These are phyloP conservation scores for Drosophila borborema DNA, from an alignment of 2,888 invertebrate species.

Conservation along the genomic window DNA sequence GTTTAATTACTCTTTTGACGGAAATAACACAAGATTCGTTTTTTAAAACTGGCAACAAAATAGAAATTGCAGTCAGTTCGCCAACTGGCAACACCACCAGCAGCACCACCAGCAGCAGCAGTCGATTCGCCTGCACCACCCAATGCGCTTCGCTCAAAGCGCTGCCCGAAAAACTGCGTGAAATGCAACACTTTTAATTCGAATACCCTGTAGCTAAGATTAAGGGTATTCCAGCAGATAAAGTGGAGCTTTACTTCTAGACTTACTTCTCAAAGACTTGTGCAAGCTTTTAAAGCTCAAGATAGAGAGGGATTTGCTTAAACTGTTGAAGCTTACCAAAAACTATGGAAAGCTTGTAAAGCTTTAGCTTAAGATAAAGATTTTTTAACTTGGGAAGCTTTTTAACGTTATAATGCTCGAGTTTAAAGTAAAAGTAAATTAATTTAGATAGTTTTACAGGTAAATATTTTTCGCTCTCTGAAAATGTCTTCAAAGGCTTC, in stretches of 20 bases:
- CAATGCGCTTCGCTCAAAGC: not conserved
- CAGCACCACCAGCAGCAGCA: not conserved
- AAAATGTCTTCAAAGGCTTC: too few relatives aligned
- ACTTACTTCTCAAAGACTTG: too few relatives aligned
- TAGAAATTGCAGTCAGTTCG: constrained; percentile 43
- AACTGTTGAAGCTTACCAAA: not conserved
- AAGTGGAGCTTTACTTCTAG: not conserved
- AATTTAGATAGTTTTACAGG: too few relatives aligned
- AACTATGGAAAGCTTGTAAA: not conserved
- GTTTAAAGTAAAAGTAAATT: too few relatives aligned
- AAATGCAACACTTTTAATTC: constrained; percentile 35
- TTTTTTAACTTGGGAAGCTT: not conserved
- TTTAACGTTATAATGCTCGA: not conserved
- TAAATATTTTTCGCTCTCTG: too few relatives aligned
- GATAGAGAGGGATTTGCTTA: too few relatives aligned
- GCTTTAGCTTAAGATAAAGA: not conserved
- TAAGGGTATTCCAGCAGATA: not conserved
- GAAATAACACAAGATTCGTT: constrained; percentile 77
- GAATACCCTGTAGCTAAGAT: not conserved
- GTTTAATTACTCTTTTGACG: constrained; percentile 80
- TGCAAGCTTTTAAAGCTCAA: too few relatives aligned
- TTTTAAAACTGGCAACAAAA: constrained; percentile 60
- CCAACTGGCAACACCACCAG: constrained; percentile 7
- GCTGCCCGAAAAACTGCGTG: constrained; percentile 9
- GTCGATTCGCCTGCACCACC: not conserved